Percentiles rank a stretch among this genome's conserved stretches.
Conservation (phyloP, 2,113 vertebrate genomes). For the Aspiorhynchus laticeps region DNA sequence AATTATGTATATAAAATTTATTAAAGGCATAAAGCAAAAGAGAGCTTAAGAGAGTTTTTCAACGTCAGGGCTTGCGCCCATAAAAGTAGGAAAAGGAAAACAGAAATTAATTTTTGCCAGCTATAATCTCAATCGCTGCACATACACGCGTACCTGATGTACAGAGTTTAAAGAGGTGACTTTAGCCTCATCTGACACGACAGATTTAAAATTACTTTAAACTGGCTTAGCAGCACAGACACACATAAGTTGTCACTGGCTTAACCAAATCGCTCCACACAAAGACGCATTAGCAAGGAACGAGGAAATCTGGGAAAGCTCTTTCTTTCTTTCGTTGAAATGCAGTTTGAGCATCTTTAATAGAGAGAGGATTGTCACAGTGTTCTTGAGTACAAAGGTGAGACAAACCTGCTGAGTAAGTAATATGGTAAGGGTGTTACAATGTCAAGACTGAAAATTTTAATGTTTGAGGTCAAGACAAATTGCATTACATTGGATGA, state of each 20-base stretch:
- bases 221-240: constrained; percentile 68
- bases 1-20: not conserved
- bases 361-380: constrained; percentile 14
- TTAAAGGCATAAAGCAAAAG: not conserved
- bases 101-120: constrained; percentile 48
- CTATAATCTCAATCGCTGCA: constrained; percentile 58
- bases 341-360: constrained; percentile 1
- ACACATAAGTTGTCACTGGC: constrained; percentile 72
- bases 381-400: constrained; percentile 10
- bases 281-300: constrained; percentile 68
- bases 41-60: not conserved
- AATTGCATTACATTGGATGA: not conserved
- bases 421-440: not conserved
- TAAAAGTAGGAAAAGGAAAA: too few species aligned
- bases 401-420: constrained; percentile 32
- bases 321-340: constrained; percentile 38
- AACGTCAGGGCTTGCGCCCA: too few species aligned
- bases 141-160: constrained; percentile 43
- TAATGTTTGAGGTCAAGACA: not conserved
- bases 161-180: constrained; percentile 66
- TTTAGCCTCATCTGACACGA: constrained; percentile 76
- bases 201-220: constrained; percentile 77
- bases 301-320: constrained; percentile 54
- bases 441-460: not conserved
- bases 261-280: constrained; percentile 71